A percentile compares a stretch with the other conserved stretches of the same genome.
phyloP scores from a whole-genome alignment of 2,888 invertebrate species.

The Hoplodrina ambigua region DNA sequence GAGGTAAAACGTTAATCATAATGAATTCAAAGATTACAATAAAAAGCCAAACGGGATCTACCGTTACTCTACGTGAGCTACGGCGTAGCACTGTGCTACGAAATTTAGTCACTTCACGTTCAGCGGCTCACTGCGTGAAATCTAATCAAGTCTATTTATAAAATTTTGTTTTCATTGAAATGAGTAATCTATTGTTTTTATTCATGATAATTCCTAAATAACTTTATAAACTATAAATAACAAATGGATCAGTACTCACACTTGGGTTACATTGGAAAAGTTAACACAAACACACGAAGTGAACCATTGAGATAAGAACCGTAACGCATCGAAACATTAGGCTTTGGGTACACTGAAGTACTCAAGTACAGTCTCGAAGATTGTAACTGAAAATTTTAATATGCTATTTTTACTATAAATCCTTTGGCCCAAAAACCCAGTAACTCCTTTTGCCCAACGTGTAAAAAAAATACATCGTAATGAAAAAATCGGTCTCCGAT shows the following conservation, averaged over 20 bases:
- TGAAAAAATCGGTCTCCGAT: too few relatives aligned
- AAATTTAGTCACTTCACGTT: not conserved
- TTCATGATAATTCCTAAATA: not conserved
- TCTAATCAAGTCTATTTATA: too few relatives aligned
- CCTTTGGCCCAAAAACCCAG: too few relatives aligned
- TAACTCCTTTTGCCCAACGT: too few relatives aligned
- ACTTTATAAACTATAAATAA: not conserved
- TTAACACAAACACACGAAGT: not conserved
- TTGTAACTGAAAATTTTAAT: not conserved
- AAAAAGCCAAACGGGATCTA: not conserved
- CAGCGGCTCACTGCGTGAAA: not conserved
- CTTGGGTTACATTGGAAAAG: not conserved
- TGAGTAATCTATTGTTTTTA: not conserved
- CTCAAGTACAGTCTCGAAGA: too few relatives aligned
- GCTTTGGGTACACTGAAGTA: not conserved
- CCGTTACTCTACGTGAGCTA: not conserved
- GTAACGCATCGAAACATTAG: constrained; percentile 25
- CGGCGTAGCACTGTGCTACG: constrained; percentile 22
- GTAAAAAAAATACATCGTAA: too few relatives aligned
- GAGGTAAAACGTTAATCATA: not conserved
- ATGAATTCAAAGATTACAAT: not conserved
- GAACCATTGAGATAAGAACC: not conserved
- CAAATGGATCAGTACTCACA: not conserved
- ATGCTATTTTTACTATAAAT: not conserved
- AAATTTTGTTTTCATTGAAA: not conserved